Base-by-base conservation (phyloP, 2,797 vertebrate species). In the Pelodytes ibericus region DNA sequence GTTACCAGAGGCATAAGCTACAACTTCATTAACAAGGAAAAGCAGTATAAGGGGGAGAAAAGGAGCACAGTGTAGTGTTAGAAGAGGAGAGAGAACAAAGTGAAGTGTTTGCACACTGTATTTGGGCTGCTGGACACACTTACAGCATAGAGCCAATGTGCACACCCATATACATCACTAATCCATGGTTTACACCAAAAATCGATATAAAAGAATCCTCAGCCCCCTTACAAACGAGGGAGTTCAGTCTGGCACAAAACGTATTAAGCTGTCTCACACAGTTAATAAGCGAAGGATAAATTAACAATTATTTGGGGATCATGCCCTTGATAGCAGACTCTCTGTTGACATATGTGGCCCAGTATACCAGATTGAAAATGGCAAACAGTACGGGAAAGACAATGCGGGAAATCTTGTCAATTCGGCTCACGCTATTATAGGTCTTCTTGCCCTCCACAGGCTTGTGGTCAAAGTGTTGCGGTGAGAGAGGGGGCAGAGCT, bases 361-460 rank as follows among this genome's bases (percentile, higher is more conserved):
- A 99, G 89, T 99, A 99, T 76, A 94, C 98, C 80, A 99, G 83
- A 85, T 99, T 99, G 89, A 99, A 99, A 87, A 99, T 96, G 86
- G 97, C 97, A 88, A 99, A 99, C 70, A 99, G 93, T 71, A 99
- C 92, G 0, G 98, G 98, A 87, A 99, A 99, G 85, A 99, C 93
- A 73, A 99, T 98, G 88, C 98, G 97, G 0, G 98, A 99, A 84
- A 99, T 97, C 92, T 99, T 99, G 93, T 99, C 98, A 88, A 99
- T 96, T 91, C 96, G 98, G 93, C 98, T 99, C 90, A 99, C 98
- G 0, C 97, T 98, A 89, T 99, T 99, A 92, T 98, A 99, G 29
- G 96, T 97, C 84, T 96, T 96, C 89, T 94, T 98, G 81, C 91
- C 94, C 75, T 99, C 96, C 24, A 89, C 84, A 0, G 90, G 82